phyloP scores from a whole-genome alignment of 2,797 vertebrate species.

The Heteromormyrus szaboi region DNA sequence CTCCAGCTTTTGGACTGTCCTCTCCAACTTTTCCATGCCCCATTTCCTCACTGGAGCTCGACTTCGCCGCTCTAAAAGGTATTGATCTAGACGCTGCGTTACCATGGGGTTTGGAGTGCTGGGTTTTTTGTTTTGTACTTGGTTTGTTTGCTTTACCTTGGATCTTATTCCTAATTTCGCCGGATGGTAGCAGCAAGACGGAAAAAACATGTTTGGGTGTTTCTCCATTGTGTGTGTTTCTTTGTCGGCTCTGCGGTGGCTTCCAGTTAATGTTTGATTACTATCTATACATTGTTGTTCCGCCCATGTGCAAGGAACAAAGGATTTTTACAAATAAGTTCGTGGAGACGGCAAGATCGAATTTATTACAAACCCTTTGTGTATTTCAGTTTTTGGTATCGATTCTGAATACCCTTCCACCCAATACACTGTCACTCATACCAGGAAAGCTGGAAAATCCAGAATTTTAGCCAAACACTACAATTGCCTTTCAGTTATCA shows the following conservation, averaged over 20 bases:
- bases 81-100: conserved; percentile 27
- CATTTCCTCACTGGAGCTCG: conserved; percentile 76
- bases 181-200: neutral
- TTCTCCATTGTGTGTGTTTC: conserved; percentile 26
- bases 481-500: neutral
- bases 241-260: neutral
- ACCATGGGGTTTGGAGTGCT: neutral
- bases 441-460: neutral
- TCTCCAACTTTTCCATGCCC: conserved; percentile 85
- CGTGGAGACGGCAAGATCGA: neutral
- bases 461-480: neutral
- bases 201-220: conserved; percentile 40
- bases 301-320: conserved; percentile 29
- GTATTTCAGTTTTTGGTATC: neutral
- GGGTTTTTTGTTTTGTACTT: neutral
- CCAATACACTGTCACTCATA: neutral
- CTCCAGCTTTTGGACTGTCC: conserved; percentile 74
- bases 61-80: conserved; percentile 91
- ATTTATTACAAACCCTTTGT: neutral
- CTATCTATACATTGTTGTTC: conserved; percentile 38
- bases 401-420: neutral
- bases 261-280: conserved; percentile 37
- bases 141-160: neutral
- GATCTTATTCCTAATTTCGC: neutral
- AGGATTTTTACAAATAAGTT: conserved; percentile 33